phyloP scores from a whole-genome alignment of 2,113 vertebrate species.

The Myotis yumanensis region DNA sequence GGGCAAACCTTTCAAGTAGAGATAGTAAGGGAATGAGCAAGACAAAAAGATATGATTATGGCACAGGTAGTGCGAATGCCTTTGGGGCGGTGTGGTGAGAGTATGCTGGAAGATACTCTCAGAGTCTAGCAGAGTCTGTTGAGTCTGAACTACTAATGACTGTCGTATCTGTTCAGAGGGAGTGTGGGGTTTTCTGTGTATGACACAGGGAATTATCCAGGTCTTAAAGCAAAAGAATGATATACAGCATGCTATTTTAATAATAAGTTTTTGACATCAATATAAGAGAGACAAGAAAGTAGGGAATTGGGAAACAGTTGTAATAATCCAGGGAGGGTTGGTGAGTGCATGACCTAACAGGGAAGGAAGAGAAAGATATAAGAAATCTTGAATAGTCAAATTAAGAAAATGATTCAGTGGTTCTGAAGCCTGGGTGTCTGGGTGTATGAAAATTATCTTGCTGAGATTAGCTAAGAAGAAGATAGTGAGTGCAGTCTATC shows the following conservation, averaged over 20 bases:
- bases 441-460: not conserved
- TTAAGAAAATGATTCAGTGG: not conserved
- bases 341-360: not conserved
- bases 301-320: not conserved
- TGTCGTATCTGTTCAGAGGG: not conserved
- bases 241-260: not conserved
- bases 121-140: not conserved
- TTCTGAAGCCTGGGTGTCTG: not conserved
- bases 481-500: not conserved
- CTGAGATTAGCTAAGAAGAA: not conserved
- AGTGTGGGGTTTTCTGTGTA: not conserved
- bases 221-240: not conserved
- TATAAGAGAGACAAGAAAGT: not conserved
- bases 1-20: not conserved
- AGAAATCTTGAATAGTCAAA: not conserved
- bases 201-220: not conserved
- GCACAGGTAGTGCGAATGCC: not conserved
- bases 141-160: not conserved
- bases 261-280: not conserved
- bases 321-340: not conserved
- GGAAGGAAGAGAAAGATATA: not conserved
- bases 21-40: not conserved
- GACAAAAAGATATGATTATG: not conserved
- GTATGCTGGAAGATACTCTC: not conserved
- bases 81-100: not conserved